A percentile compares a stretch with the other conserved stretches of the same genome.
These are phyloP conservation scores for Hipposideros armiger DNA, from an alignment of 2,113 vertebrate genomes.

Conservation along the genomic window DNA sequence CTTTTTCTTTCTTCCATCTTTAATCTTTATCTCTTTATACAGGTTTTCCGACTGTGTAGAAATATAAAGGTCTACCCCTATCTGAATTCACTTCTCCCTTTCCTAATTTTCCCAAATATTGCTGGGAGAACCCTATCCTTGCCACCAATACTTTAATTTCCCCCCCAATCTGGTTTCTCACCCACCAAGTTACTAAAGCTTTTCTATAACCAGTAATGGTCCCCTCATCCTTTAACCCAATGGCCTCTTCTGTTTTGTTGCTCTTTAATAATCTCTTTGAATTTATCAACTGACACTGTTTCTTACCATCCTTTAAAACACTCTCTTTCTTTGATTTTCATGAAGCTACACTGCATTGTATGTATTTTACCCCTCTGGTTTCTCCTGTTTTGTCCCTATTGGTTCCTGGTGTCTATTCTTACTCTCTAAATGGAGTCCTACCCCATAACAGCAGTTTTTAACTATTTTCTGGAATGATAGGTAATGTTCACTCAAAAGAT, in stretches of 20 bases:
- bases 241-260: background rate
- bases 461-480: background rate
- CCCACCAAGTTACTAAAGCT: background rate
- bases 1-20: background rate
- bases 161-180: background rate
- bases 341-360: background rate
- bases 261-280: constrained; percentile 4
- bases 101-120: background rate
- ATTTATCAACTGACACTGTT: background rate
- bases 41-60: background rate
- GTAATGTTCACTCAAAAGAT: background rate
- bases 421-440: background rate
- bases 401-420: background rate
- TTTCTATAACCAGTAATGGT: background rate
- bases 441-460: background rate
- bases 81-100: background rate
- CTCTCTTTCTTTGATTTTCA: background rate
- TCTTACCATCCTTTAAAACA: background rate
- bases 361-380: background rate
- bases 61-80: background rate
- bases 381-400: background rate
- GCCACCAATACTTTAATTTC: background rate
- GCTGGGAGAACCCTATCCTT: background rate
- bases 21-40: background rate
- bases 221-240: background rate